Conservation (phyloP, 1,140 invertebrate species). For the Drosophila repleta region DNA sequence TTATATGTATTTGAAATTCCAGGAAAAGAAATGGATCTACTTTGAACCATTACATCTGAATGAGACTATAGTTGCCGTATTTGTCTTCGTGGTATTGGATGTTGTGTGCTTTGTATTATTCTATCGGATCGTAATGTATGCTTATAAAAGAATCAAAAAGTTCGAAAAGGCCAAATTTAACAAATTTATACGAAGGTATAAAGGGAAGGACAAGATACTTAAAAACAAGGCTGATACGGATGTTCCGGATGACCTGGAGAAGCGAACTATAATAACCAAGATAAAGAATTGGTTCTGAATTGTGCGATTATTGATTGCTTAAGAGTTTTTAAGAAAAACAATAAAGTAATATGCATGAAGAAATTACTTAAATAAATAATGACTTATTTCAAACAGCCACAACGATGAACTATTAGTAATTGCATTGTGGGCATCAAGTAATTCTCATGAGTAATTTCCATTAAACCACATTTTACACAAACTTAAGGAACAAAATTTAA, state of each 20-base stretch:
- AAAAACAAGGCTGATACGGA: background rate
- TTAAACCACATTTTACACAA: background rate
- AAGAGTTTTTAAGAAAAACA: too few species aligned
- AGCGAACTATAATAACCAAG: too few species aligned
- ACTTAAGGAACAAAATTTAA: background rate
- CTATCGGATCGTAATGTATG: conserved; percentile 5
- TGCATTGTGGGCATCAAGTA: background rate
- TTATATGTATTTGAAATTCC: background rate
- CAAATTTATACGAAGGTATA: background rate
- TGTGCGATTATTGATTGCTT: background rate
- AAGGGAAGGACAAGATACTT: too few species aligned
- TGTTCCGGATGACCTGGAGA: background rate
- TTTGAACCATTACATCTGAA: too few species aligned
- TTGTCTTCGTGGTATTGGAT: background rate
- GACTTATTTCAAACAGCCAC: background rate
- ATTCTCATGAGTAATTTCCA: background rate
- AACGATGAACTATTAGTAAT: background rate
- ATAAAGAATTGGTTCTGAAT: background rate
- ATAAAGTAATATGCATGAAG: background rate
- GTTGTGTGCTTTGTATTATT: background rate
- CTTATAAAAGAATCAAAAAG: background rate
- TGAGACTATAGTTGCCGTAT: background rate
- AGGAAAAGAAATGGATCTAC: background rate
- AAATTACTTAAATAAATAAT: background rate
- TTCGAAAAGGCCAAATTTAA: background rate